A percentile compares a stretch with the other conserved stretches of the same genome.
Conservation (phyloP, 2,888 invertebrate genomes). For the Muscina levida region DNA sequence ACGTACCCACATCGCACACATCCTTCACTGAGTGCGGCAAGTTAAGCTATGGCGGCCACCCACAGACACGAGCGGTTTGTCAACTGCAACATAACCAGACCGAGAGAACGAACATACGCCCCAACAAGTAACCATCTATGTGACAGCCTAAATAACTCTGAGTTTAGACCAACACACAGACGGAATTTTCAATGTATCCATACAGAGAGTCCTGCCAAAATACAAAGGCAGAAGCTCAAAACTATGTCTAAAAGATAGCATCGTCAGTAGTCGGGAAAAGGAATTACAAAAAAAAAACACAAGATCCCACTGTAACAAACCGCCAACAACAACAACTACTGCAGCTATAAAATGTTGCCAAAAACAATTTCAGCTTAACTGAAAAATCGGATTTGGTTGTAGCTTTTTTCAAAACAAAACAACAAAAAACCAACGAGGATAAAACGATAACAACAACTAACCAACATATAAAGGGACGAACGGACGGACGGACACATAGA, state of each 20-base stretch:
- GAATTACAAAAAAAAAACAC: slow-evolving; percentile 8
- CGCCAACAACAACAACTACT: no score
- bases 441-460: background rate
- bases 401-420: background rate
- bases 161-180: slow-evolving; percentile 8
- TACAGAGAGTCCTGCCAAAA: background rate
- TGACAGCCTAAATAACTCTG: slow-evolving; percentile 17
- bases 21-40: background rate
- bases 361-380: slow-evolving; percentile 43
- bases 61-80: slow-evolving; percentile 48
- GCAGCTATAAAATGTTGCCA: slow-evolving; percentile 36
- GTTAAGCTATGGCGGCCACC: slow-evolving; percentile 25
- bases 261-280: slow-evolving; percentile 7
- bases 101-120: background rate
- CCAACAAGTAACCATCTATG: slow-evolving; percentile 21
- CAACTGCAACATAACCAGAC: slow-evolving; percentile 39
- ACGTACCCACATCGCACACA: slow-evolving; percentile 39
- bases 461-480: background rate
- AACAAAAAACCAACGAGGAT: slow-evolving; percentile 5
- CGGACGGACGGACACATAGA: background rate
- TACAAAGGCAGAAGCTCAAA: slow-evolving; percentile 27
- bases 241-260: slow-evolving; percentile 50
- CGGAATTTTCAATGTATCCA: background rate
- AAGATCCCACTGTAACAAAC: no score
- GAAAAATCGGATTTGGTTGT: slow-evolving; percentile 42